Conservation (phyloP, 2,797 vertebrate species). For the Schizopygopsis pylzovi region DNA sequence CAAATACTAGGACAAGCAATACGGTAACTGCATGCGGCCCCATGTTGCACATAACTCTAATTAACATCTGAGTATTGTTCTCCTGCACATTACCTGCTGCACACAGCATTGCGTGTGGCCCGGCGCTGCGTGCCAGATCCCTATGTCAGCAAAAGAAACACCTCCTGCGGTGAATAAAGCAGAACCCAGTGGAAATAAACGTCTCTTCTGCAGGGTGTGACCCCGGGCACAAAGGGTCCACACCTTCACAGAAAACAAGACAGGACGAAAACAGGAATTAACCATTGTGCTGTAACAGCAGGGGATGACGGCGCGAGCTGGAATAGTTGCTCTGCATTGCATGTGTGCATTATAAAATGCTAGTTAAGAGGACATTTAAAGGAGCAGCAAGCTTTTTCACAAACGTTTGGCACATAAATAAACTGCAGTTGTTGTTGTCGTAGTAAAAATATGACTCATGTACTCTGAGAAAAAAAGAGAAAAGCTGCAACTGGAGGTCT, state of each 20-base stretch:
- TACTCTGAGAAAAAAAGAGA: too few relatives aligned
- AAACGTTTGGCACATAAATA: not conserved
- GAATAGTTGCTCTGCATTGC: constrained; percentile 36
- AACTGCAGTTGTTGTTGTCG: not conserved
- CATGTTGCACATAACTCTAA: constrained; percentile 61
- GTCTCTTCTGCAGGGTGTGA: constrained; percentile 57
- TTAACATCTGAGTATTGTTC: constrained; percentile 62
- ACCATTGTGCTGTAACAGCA: constrained; percentile 43
- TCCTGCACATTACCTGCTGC: constrained; percentile 55
- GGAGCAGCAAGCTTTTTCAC: not conserved
- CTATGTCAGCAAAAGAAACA: constrained; percentile 53
- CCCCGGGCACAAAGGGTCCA: constrained; percentile 60
- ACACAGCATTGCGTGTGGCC: constrained; percentile 52
- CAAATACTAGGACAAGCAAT: constrained; percentile 49
- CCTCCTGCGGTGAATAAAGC: constrained; percentile 60
- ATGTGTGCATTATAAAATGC: constrained; percentile 16
- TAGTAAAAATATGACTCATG: too few relatives aligned
- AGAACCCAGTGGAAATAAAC: constrained; percentile 57
- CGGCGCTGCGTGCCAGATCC: constrained; percentile 38
- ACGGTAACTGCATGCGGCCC: constrained; percentile 53
- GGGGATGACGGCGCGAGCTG: constrained; percentile 21
- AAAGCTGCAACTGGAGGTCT: not conserved
- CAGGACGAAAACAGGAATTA: constrained; percentile 50
- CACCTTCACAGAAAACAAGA: constrained; percentile 53
- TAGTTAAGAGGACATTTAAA: constrained; percentile 9